phyloP scores from a whole-genome alignment of 2,797 vertebrate genomes.

The Lithobates pipiens region DNA sequence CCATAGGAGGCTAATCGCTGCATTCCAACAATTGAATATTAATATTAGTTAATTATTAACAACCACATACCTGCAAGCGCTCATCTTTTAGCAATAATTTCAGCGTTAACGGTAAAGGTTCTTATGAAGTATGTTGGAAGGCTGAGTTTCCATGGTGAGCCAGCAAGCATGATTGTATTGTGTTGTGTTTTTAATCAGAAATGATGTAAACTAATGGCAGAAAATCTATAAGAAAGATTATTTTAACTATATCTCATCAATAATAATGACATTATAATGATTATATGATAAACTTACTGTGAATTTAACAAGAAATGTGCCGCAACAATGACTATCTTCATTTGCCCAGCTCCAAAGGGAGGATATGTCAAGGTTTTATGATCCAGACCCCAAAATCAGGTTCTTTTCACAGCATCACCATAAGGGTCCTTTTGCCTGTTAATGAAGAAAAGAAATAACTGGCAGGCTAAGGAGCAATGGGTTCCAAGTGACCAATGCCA shows the following conservation, averaged over 20 bases:
- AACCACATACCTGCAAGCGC: neutral
- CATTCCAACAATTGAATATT: neutral
- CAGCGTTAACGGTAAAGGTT: no score
- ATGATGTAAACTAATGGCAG: neutral
- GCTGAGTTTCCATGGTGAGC: neutral
- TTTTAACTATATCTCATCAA: neutral
- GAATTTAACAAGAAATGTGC: neutral
- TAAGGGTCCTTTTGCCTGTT: no score
- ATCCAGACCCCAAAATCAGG: no score
- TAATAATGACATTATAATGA: neutral
- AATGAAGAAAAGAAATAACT: no score
- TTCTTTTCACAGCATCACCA: no score
- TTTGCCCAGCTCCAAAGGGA: no score
- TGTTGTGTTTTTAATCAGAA: neutral
- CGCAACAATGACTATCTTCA: neutral
- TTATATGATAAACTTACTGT: neutral
- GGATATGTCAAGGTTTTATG: no score
- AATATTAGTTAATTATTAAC: neutral
- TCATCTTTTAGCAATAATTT: neutral
- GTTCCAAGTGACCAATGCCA: no score
- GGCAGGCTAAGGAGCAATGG: no score
- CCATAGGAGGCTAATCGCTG: neutral
- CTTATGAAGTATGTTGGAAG: no score
- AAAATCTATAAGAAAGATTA: neutral
- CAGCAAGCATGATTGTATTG: conserved; percentile 4